Evolutionary conservation across 2,888 invertebrate species (phyloP), one percentile per base, ranked within the genome.

Genomic region (Sceliomorpha sp.): DNA sequence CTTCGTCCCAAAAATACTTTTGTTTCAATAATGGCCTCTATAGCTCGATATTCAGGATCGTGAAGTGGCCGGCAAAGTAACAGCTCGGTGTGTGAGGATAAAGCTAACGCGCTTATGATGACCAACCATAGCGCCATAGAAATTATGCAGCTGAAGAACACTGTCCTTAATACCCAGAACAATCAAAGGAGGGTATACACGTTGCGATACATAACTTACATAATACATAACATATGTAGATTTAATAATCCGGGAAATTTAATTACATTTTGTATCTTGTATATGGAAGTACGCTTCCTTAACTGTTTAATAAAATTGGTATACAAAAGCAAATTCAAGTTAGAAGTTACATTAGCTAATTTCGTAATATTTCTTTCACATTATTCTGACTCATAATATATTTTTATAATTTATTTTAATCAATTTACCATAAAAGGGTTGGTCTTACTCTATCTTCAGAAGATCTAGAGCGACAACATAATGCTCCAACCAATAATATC

Each of bases 31-130:
- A 95, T 89, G 69, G 91, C 90, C 55, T 92, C 91, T 34, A 95
- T 86, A 8, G 91, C 90, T 20, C 89, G 89, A 80, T 92, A 95
- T 67, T 93, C 90, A 0, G 92, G 92, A 58, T 91, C 93, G 89
- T 93, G 92, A 31, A 95, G 89, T 0, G 94, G 92, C 55, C 93
- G 92, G 77, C 95, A 95, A 0, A 95, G 88, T 78, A 94, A 91
- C 56, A 92, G 91, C 88, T 93, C 92, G 9, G 92, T 91, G 79
- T 94, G 93, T 10, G 92, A 92, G 9, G 93, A 91, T 44, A 92
- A 83, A 20, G 92, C 88, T 70, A 93, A 91, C 7, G 91, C 87
- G 7, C 89, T 87, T 47, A 91, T 90, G 68, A 92, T 89, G 69
- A 91, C 86, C 24, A 88, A 80, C 93, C 93, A 94, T 45, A 93